Conservation (phyloP, 1,140 invertebrate genomes). For the Caerostris extrusa region DNA sequence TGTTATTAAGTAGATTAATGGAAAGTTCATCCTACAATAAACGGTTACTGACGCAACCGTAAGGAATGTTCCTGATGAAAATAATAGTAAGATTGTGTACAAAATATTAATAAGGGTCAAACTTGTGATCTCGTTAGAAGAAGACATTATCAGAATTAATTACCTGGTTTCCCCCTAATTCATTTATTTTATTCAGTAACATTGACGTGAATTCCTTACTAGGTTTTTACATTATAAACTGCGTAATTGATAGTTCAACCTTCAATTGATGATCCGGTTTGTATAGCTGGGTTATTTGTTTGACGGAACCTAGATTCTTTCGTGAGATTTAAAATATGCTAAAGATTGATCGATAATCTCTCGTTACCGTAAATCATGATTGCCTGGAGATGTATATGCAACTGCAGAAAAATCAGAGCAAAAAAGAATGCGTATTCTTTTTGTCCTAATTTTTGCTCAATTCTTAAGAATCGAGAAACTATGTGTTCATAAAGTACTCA, state of each 20-base stretch:
- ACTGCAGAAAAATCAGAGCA: neutral
- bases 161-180: neutral
- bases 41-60: neutral
- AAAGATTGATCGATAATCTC: neutral
- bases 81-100: neutral
- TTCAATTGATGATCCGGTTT: conserved; percentile 4
- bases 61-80: neutral
- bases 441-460: no score
- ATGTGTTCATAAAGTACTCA: no score
- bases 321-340: neutral
- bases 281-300: neutral
- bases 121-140: neutral
- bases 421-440: neutral
- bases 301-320: neutral
- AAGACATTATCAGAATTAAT: conserved; percentile 22
- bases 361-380: neutral
- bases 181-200: conserved; percentile 4
- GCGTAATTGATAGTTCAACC: neutral
- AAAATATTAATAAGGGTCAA: conserved; percentile 17
- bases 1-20: neutral
- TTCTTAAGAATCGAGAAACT: no score
- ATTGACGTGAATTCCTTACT: neutral
- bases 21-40: neutral
- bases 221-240: neutral
- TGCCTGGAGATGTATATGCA: neutral